These are phyloP conservation scores for Anastrepha obliqua DNA, from an alignment of 1,140 invertebrate species.

Conservation along the genomic window DNA sequence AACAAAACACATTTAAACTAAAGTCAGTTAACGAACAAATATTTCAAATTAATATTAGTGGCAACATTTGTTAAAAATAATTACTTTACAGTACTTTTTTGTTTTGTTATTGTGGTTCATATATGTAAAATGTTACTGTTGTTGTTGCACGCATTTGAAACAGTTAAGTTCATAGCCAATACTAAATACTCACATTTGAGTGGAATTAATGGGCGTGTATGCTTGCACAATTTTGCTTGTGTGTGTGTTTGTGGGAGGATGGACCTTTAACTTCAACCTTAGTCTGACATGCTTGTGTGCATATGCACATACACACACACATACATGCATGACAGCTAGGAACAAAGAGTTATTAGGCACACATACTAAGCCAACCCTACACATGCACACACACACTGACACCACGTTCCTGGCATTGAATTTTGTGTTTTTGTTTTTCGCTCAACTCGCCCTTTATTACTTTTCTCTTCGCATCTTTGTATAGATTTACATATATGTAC, in stretches of 20 bases:
- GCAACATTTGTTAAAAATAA: conserved; percentile 16
- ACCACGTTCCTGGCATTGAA: background rate
- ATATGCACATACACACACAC: background rate
- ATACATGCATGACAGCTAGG: background rate
- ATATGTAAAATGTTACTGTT: conserved; percentile 34
- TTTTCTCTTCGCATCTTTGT: conserved; percentile 11
- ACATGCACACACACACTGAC: background rate
- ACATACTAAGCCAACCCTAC: background rate
- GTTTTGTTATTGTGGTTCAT: background rate
- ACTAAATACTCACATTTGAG: conserved; percentile 36
- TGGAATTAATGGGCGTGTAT: background rate
- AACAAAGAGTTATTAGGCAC: background rate
- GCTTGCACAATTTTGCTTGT: background rate
- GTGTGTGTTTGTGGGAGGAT: background rate
- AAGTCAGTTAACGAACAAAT: background rate
- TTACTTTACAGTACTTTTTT: conserved; percentile 46
- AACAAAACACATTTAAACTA: conserved; percentile 28
- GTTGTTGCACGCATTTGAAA: conserved; percentile 27
- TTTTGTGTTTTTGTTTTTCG: conserved; percentile 1
- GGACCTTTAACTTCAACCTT: background rate
- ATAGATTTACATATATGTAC: background rate
- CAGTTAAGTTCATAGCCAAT: conserved; percentile 30
- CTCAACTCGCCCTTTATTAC: conserved; percentile 7
- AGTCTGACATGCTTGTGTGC: background rate
- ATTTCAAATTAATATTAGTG: background rate